A percentile compares a stretch with the other conserved stretches of the same genome.
Evolutionary conservation across 2,113 vertebrate genomes (phyloP).

Genomic region (Hiodon tergisus): DNA sequence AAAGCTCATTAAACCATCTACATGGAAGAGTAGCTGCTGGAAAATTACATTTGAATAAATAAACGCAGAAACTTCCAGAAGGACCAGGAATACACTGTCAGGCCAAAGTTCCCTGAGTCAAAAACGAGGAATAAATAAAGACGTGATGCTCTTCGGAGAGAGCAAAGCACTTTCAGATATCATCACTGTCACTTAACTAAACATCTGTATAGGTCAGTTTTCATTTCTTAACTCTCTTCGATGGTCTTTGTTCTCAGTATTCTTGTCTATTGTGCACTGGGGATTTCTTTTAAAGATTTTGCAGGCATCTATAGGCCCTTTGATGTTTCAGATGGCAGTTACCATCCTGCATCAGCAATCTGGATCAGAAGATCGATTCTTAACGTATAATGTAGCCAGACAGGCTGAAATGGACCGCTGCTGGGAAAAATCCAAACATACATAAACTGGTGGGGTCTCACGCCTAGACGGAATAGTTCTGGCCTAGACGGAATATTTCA

Average conservation of each 20-base stretch:
- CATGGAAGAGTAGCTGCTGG: constrained; percentile 37
- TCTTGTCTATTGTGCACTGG: not conserved
- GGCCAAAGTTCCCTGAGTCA: constrained; percentile 34
- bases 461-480: not conserved
- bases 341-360: constrained; percentile 2
- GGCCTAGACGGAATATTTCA: too few relatives aligned
- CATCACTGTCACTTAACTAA: too few relatives aligned
- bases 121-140: constrained; percentile 21
- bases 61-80: constrained; percentile 40
- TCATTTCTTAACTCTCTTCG: not conserved
- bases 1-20: constrained; percentile 22
- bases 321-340: constrained; percentile 10
- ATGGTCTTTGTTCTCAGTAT: not conserved
- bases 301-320: not conserved
- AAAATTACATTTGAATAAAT: constrained; percentile 45
- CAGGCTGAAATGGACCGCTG: not conserved
- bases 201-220: not conserved
- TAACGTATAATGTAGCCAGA: not conserved
- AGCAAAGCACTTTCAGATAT: not conserved
- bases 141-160: not conserved
- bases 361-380: not conserved
- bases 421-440: not conserved
- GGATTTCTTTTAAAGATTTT: not conserved
- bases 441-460: not conserved
- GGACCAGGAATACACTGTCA: constrained; percentile 38